phyloP scores from a whole-genome alignment of 2,888 invertebrate species.

The Exephanes ischioxanthus region DNA sequence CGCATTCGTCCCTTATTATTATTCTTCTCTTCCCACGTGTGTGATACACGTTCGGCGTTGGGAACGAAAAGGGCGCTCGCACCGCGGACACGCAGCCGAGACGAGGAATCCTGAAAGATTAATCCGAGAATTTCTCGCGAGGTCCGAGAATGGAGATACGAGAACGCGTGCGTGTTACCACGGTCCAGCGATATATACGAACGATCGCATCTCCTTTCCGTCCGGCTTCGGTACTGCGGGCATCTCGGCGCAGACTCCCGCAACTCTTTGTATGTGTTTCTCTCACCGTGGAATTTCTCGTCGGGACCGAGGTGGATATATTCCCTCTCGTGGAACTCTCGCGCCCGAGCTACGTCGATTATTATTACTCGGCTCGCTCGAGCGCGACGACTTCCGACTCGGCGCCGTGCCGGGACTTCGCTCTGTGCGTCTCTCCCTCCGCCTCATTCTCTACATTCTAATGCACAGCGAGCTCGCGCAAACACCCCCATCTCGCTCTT shows the following conservation, averaged over 20 bases:
- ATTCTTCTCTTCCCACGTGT: slow-evolving; percentile 51
- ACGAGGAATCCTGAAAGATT: slow-evolving; percentile 65
- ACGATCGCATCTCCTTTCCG: slow-evolving; percentile 69
- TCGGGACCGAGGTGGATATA: slow-evolving; percentile 33
- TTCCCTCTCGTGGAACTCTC: slow-evolving; percentile 34
- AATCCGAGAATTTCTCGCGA: slow-evolving; percentile 65
- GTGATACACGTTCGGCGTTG: slow-evolving; percentile 52
- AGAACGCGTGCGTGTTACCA: slow-evolving; percentile 66
- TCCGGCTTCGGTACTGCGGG: slow-evolving; percentile 18
- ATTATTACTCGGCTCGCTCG: slow-evolving; percentile 63
- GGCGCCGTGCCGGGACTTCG: slow-evolving; percentile 18
- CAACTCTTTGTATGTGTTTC: slow-evolving; percentile 54
- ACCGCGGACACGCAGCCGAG: slow-evolving; percentile 46
- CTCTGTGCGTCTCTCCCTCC: slow-evolving; percentile 8
- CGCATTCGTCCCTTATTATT: slow-evolving; percentile 47
- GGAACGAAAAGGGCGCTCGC: slow-evolving; percentile 47
- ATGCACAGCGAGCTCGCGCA: not conserved
- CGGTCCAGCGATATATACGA: slow-evolving; percentile 69
- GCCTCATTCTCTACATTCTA: slow-evolving; percentile 8
- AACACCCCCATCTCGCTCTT: slow-evolving; percentile 3
- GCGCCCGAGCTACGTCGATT: slow-evolving; percentile 56
- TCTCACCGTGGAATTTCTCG: slow-evolving; percentile 61
- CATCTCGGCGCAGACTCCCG: slow-evolving; percentile 22
- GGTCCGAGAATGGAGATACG: slow-evolving; percentile 62
- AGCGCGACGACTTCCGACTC: slow-evolving; percentile 68